These are phyloP conservation scores for Corythornis cristatus DNA, from an alignment of 2,113 vertebrate genomes.

Conservation along the genomic window DNA sequence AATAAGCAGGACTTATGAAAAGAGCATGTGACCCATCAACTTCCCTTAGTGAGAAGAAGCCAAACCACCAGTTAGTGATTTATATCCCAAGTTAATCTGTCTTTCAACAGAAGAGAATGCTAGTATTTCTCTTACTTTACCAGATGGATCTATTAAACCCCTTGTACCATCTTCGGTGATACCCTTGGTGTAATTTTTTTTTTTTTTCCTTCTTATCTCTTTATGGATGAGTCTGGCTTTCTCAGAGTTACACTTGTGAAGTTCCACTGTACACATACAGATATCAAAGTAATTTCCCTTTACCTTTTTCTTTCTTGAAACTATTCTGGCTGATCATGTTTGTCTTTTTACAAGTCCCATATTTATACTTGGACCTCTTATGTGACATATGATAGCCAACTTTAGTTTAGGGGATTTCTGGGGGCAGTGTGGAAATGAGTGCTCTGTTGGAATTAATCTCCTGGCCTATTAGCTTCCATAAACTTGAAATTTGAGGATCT, in stretches of 20 bases:
- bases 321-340: neutral
- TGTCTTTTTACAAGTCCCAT: neutral
- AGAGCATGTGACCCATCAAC: neutral
- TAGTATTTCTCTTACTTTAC: constrained; percentile 6
- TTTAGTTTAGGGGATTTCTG: neutral
- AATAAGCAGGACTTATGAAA: neutral
- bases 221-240: neutral
- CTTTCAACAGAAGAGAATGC: neutral
- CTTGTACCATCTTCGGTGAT: constrained; percentile 12
- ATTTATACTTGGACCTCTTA: neutral
- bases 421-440: neutral
- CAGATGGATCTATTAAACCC: constrained; percentile 18
- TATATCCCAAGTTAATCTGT: constrained; percentile 5
- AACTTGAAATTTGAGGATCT: neutral
- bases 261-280: neutral
- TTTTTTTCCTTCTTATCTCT: neutral
- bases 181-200: neutral
- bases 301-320: neutral
- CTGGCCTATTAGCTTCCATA: neutral
- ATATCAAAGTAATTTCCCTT: neutral
- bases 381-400: neutral
- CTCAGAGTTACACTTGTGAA: neutral
- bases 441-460: neutral
- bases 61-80: neutral
- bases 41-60: neutral